Evolutionary conservation across 2,888 invertebrate genomes (phyloP), one percentile per base, ranked within the genome.

Genomic region (Epinotia ramella): DNA sequence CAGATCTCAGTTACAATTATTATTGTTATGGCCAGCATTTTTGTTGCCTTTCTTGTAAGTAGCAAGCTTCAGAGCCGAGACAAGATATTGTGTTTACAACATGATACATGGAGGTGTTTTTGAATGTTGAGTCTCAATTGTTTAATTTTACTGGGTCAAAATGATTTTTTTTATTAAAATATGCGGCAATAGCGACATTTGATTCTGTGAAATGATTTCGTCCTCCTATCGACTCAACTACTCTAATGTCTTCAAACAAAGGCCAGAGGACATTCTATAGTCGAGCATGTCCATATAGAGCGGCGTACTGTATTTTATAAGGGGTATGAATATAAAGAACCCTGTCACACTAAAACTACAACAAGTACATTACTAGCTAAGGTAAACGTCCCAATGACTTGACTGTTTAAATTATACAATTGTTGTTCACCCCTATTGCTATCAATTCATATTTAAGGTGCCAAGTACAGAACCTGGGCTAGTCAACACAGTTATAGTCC

Each of bases 201-300:
- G 12, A 28, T 28, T 16, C 2, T 13, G 24, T 65, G 18, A 65
- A 64, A 65, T 72, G 57, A 59, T 65, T 65, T 46, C n/a, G 57
- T 65, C 44, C 65, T 65, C 46, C 24, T 65, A 69, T 44, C 12
- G 18, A 40, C 64, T 18, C 56, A n/a, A 40, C 63, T 18, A 13
- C 60, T 24, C 49, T 18, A 57, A 64, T 40, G 72, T 57, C 72
- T 64, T 64, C 72, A 64, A 56, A 72, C 64, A 64, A 57, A 72
- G 72, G 65, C 28, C 65, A 65, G 64, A 46, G 49, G 49, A 65
- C 49, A 65, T 49, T 65, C 24, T 49, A n/a, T n/a, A 53, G 28
- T 33, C 66, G n/a, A 28, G 53, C 24, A 13, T 13, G 13, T 33
- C n/a, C 11, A 46, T 46, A 64, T 12, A 49, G 65, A 20, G n/a